Percentiles rank a stretch among this genome's conserved stretches.
Conservation (phyloP, 2,797 vertebrate genomes). For the Cichlasoma orientale region DNA sequence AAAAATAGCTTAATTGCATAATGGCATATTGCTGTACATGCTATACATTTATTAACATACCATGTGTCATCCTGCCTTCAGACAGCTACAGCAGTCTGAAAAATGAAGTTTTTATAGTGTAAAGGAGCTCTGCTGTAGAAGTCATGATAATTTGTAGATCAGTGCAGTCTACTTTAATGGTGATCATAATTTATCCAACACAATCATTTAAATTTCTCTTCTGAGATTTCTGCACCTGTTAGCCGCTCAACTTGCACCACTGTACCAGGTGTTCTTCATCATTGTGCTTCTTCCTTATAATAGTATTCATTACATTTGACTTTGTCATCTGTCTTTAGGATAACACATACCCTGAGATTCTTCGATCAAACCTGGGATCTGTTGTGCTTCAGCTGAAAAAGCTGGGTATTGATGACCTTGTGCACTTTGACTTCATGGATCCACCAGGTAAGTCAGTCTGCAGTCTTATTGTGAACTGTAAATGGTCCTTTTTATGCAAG, state of each 20-base stretch:
- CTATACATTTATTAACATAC: too few relatives aligned
- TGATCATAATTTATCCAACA: not conserved
- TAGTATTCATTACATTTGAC: not conserved
- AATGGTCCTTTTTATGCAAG: not conserved
- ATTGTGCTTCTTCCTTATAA: not conserved
- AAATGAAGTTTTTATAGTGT: not conserved
- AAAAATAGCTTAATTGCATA: too few relatives aligned
- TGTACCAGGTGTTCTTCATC: not conserved
- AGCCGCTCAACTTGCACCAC: not conserved
- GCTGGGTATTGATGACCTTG: slow-evolving; percentile 98
- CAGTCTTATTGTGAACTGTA: not conserved
- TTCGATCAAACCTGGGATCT: slow-evolving; percentile 96
- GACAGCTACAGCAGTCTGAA: not conserved
- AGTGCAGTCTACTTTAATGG: not conserved
- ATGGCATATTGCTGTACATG: not conserved
- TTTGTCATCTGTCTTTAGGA: slow-evolving; percentile 79
- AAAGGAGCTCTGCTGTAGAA: not conserved
- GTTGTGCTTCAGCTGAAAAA: slow-evolving; percentile 98
- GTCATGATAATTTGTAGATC: not conserved
- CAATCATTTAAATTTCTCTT: not conserved
- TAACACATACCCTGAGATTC: slow-evolving; percentile 99
- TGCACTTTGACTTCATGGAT: slow-evolving; percentile 99
- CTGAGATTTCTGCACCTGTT: not conserved
- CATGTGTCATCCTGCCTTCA: not conserved
- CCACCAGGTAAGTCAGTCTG: slow-evolving; percentile 88